Evolutionary conservation across 2,888 invertebrate genomes (phyloP), one percentile per base, ranked within the genome.

Genomic region (Hypercompe scribonia): DNA sequence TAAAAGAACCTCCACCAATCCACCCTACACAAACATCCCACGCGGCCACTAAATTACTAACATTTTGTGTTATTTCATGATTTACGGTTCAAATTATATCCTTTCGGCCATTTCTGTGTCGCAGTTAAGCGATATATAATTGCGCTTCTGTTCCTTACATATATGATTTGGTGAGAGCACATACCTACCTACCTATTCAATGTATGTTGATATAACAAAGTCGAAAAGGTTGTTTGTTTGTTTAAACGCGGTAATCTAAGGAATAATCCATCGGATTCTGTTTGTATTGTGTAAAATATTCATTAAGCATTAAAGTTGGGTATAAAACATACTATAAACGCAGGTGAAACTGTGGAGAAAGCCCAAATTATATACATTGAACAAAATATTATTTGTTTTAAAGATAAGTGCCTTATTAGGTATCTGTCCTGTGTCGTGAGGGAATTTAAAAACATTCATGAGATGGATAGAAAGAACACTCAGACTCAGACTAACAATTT

Each of bases 51-150:
- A 89, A 91, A 92, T 91, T 89, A 92, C 90, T 88, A 88, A 88
- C 90, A 92, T 93, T 92, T 90, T 75, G 83, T 87, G 87, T 88
- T 84, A 89, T 93, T 90, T 83, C 84, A 83, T 93, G 93, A 93
- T 93, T 93, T 93, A 93, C 89, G 86, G 81, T 79, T 79, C 81
- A 84, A 85, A 85, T 84, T 82, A 84, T 86, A 83, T 81, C 79
- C 80, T 85, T 81, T 82, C 76, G 70, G 78, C 71, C 81, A 77
- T 80, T 81, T 74, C 74, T 66, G 76, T 69, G 75, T 78, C 75
- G 70, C 77, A 80, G 82, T 74, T 79, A 83, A 81, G 84, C 83
- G 80, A 79, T 80, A 75, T 83, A 79, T 80, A 81, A 82, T 80
- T 84, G 74, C 72, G 73, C 71, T 68, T 50, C 72, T 76, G 74